Base-by-base conservation (phyloP, 2,797 vertebrate species). In the Phalloptychus januarius region DNA sequence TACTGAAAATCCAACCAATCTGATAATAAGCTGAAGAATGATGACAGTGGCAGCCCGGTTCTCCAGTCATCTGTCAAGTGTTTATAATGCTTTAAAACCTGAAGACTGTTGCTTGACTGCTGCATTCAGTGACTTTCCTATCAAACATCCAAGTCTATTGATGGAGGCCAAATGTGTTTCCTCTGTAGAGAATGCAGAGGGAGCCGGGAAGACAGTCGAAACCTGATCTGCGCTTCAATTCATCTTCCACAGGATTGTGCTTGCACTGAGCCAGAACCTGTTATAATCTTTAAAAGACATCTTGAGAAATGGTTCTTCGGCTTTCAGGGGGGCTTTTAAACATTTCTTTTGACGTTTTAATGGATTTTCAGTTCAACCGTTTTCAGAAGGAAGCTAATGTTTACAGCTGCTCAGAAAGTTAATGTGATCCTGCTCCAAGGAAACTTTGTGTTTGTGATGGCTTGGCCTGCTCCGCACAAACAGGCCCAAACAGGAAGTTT, bases 311-410 rank as follows among this genome's bases (percentile, higher is more conserved):
- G 58, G 58, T 33, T 63, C 58, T 58, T 31, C n/a, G n/a, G 28
- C 56, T 63, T 63, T 63, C 58, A 36, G 58, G 16, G 28, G 31
- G 20, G 45, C 33, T 72, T 87, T 63, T 18, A 63, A 63, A 63
- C 31, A 33, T 63, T 28, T 63, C 31, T 63, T 63, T 33, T 33
- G 58, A 63, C 18, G 58, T 16, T 58, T 58, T 58, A 63, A 63
- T 63, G 31, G 31, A 63, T 63, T 63, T 63, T 4, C 16, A 63
- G 56, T 58, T 28, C 56, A 31, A 31, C 11, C 56, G 13, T 58
- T 58, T 58, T 58, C n/a, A 58, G 56, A 58, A 58, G 25, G 28
- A 58, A 58, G 56, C n/a, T 58, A 28, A 58, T 13, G 56, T 31
- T 58, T 58, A 58, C 56, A 58, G 28, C 56, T 58, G 12, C 31